Conservation (phyloP, 2,113 vertebrate species). For the Sturnus vulgaris region DNA sequence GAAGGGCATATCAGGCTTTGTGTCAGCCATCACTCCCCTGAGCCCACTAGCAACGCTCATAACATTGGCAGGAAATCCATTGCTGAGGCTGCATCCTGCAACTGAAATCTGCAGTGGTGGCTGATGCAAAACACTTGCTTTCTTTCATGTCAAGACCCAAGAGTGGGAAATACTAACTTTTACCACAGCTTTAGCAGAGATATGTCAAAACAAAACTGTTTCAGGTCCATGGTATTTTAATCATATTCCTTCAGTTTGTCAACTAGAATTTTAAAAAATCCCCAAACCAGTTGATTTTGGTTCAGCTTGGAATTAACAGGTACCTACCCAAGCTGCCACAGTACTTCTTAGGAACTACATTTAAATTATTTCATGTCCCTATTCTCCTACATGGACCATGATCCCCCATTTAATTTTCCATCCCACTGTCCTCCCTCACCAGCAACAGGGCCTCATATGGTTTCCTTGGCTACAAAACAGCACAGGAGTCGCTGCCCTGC, state of each 20-base stretch:
- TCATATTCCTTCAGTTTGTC: not conserved
- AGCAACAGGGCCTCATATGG: rapidly evolving
- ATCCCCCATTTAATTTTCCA: not conserved
- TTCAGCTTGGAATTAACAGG: not conserved
- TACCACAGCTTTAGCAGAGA: not conserved
- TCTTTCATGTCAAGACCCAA: not conserved
- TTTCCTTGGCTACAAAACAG: not conserved
- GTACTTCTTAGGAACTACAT: not conserved
- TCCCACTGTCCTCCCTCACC: not conserved
- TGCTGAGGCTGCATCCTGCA: not conserved
- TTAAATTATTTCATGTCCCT: not conserved
- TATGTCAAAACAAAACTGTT: not conserved
- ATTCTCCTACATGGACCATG: not conserved
- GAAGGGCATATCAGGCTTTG: not conserved
- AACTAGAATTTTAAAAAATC: not conserved
- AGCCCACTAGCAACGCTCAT: not conserved
- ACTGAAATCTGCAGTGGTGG: not conserved
- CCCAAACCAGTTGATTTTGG: not conserved
- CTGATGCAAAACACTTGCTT: not conserved
- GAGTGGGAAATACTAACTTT: not conserved
- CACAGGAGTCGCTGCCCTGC: not conserved
- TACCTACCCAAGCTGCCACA: not conserved
- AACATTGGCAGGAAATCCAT: not conserved
- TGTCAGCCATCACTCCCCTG: not conserved
- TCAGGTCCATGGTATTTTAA: not conserved